These are phyloP conservation scores for Montipora efflorescens DNA, from an alignment of 64 coral and sea anemone genomes.

Conservation along the genomic window DNA sequence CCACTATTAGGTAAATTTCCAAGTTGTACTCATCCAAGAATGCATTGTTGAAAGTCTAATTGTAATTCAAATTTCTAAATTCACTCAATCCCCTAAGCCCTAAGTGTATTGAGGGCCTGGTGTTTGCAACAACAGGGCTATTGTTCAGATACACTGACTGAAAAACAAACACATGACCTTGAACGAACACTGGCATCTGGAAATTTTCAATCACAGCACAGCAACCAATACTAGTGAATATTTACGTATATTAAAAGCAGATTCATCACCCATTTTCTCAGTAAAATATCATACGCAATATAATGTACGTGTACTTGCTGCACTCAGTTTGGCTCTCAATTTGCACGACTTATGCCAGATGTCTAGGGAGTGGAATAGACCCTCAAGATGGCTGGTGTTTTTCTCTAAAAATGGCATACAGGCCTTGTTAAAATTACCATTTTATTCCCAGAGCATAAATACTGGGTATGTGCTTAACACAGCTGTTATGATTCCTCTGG, in stretches of 20 bases:
- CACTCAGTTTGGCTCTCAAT: slow-evolving; percentile 55
- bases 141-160: background rate
- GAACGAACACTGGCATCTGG: background rate
- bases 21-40: background rate
- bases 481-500: slow-evolving; percentile 3
- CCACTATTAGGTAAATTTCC: background rate
- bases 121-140: slow-evolving; percentile 22
- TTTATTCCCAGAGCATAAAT: slow-evolving; percentile 5
- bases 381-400: slow-evolving; percentile 33
- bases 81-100: slow-evolving; percentile 14
- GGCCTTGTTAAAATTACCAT: slow-evolving; percentile 6
- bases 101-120: slow-evolving; percentile 3
- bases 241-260: slow-evolving; percentile 25
- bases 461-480: background rate
- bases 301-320: slow-evolving; percentile 44
- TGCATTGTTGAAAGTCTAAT: slow-evolving; percentile 32
- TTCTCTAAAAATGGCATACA: slow-evolving; percentile 37
- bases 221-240: background rate
- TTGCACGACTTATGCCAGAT: slow-evolving; percentile 72
- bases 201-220: slow-evolving; percentile 24
- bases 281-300: background rate
- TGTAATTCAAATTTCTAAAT: slow-evolving; percentile 1
- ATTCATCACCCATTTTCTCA: slow-evolving; percentile 43
- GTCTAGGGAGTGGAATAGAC: slow-evolving; percentile 65
- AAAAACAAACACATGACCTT: background rate